phyloP scores from a whole-genome alignment of 2,888 invertebrate genomes.

The Salpingus planirostris region DNA sequence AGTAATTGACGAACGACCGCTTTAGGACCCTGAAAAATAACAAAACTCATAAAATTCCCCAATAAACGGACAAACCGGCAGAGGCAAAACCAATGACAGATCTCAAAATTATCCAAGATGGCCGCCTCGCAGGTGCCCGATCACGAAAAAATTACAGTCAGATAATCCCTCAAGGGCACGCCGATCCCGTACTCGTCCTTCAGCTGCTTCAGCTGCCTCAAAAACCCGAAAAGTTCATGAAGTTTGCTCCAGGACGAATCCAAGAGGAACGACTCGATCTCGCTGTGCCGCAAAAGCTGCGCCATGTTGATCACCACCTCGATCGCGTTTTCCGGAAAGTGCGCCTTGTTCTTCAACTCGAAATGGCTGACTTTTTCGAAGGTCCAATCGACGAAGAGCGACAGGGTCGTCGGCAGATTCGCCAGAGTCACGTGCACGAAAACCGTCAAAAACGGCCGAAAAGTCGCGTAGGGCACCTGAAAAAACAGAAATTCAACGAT shows the following conservation, averaged over 20 bases:
- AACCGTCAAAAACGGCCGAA: slow-evolving; percentile 23
- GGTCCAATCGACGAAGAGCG: slow-evolving; percentile 29
- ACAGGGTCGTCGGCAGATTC: slow-evolving; percentile 22
- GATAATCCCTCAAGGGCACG: slow-evolving; percentile 24
- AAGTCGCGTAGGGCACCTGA: slow-evolving; percentile 18
- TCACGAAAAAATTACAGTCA: slow-evolving; percentile 19
- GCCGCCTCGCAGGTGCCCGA: too few relatives aligned
- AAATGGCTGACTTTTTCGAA: slow-evolving; percentile 22
- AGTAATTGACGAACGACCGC: slow-evolving; percentile 24
- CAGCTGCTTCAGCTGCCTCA: slow-evolving; percentile 22
- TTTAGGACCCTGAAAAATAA: slow-evolving; percentile 24
- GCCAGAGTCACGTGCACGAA: slow-evolving; percentile 29
- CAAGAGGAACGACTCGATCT: too few relatives aligned
- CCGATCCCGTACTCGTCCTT: slow-evolving; percentile 23
- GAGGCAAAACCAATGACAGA: too few relatives aligned
- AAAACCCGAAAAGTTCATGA: too few relatives aligned
- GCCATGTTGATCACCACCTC: too few relatives aligned
- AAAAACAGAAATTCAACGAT: too few relatives aligned
- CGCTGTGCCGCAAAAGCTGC: too few relatives aligned
- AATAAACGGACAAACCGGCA: too few relatives aligned
- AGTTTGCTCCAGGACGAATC: too few relatives aligned
- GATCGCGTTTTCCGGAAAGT: slow-evolving; percentile 32
- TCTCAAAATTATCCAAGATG: too few relatives aligned
- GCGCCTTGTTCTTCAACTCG: slow-evolving; percentile 20
- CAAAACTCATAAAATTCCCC: too few relatives aligned